These are phyloP conservation scores for Hedya salicella DNA, from an alignment of 2,888 invertebrate species.

Conservation along the genomic window DNA sequence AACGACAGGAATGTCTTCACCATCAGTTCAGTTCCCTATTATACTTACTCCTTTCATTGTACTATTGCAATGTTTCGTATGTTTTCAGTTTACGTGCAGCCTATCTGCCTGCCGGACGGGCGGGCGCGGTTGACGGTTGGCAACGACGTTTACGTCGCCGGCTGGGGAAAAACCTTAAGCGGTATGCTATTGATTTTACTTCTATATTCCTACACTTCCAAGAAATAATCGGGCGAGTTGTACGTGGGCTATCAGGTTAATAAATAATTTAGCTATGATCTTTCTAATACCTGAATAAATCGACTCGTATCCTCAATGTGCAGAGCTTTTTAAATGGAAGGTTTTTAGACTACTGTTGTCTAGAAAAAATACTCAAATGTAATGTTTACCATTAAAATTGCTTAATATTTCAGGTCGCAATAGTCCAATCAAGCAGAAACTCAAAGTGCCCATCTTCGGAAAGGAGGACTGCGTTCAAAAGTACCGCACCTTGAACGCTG, in stretches of 20 bases:
- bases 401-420: constrained; percentile 64
- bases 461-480: constrained; percentile 81
- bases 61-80: too few relatives aligned
- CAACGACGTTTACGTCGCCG: constrained; percentile 83
- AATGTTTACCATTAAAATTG: neutral
- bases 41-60: too few relatives aligned
- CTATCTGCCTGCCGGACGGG: constrained; percentile 82
- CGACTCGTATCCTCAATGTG: too few relatives aligned
- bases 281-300: too few relatives aligned
- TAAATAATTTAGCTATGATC: too few relatives aligned
- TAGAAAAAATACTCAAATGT: neutral
- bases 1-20: too few relatives aligned
- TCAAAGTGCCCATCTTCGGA: constrained; percentile 84
- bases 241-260: neutral
- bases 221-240: constrained; percentile 17
- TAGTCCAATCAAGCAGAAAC: constrained; percentile 87
- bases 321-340: too few relatives aligned
- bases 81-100: constrained; percentile 83
- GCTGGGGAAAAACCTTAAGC: constrained; percentile 86
- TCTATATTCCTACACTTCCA: constrained; percentile 16
- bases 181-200: constrained; percentile 59
- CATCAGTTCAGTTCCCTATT: too few relatives aligned
- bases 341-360: too few relatives aligned
- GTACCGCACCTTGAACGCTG: constrained; percentile 77
- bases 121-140: constrained; percentile 68